Base-by-base conservation (phyloP, 2,113 vertebrate genomes). In the Acrocephalus arundinaceus region DNA sequence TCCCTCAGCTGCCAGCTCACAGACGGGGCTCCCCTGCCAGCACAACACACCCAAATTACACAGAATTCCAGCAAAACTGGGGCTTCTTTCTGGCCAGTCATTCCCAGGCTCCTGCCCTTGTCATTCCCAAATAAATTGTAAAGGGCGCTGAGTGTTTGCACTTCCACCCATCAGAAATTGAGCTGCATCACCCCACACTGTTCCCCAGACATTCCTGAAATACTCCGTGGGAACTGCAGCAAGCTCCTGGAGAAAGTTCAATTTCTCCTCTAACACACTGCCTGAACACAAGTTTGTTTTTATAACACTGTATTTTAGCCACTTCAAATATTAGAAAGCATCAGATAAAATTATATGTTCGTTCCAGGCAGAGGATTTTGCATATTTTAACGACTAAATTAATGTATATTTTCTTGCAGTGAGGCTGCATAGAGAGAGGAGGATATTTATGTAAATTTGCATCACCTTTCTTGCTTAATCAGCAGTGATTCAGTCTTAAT, bases 1-100 rank as follows among this genome's bases (percentile, higher is more conserved):
- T 25, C 54, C 81, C 77, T 46, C 98, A 96, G 9, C 57, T 82
- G 97, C 99, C 99, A 99, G 21, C 87, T 96, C 48, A 98, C 90
- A 0, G 63, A 78, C 3, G 93, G 85, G 2, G 97, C 97, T 68
- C 98, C 99, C 85, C 98, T 99, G 97, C 84, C 45, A 57, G 95
- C 31, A 93, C 63, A 96, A 54, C 43, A 31, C 35, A 57, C 15
- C 37, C 24, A 20, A 13, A 33, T 78, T 5, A 86, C 30, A 7
- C 67, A 13, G 11, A 5, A 12, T 28, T 48, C 65, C 4, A 52
- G 4, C 10, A 39, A 10, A 55, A 52, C 1, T 4, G 9, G 30
- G 19, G 1, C 19, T 66, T 62, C 75, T 18, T 46, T 5, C 49
- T 22, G 18, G 12, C 74, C 55, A 33, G 1, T 2, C 10, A 1